Base-by-base conservation (phyloP, 2,888 invertebrate species). In the Drosophila antonietae region DNA sequence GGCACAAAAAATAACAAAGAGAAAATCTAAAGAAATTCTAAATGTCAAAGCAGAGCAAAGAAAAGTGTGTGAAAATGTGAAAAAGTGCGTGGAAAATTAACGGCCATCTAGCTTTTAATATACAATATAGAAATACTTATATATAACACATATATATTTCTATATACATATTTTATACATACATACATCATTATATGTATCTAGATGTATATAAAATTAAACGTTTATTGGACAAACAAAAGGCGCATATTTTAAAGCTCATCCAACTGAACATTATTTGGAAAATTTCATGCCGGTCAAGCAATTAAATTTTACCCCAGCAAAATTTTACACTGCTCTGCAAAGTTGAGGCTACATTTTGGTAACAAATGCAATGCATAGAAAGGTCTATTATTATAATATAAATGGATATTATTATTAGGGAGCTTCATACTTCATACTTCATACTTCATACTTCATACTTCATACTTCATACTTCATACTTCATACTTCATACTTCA, bases 191-290 rank as follows among this genome's bases (percentile, higher is more conserved):
- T 23, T 23, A 31, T 63, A 63, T 77, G 8, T 28, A 28, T 47
- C n/a, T 31, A 18, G 18, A 49, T 6, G 0, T 49, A 33, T 18
- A 33, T 31, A 71, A 78, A 78, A 68, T 61, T 41, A 49, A 37
- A 44, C 76, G 41, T 65, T 78, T 71, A 68, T 68, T 68, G 75
- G 47, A n/a, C 46, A 75, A 66, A 59, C 66, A 71, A 51, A 53
- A 55, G 46, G 14, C 58, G 51, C 49, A 47, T 47, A 57, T 51
- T 51, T 62, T 55, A 75, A 66, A 78, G 79, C 78, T 78, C 78
- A 72, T 35, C 64, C 64, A 46, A 49, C 60, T 56, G 78, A 62
- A 67, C 55, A 71, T 67, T 63, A 65, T 75, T 75, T 59, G 33
- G 53, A 57, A 52, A 72, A 51, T 68, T 75, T 64, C 53, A 49